phyloP scores from a whole-genome alignment of 2,888 invertebrate species.

The Trichogramma evanescens region DNA sequence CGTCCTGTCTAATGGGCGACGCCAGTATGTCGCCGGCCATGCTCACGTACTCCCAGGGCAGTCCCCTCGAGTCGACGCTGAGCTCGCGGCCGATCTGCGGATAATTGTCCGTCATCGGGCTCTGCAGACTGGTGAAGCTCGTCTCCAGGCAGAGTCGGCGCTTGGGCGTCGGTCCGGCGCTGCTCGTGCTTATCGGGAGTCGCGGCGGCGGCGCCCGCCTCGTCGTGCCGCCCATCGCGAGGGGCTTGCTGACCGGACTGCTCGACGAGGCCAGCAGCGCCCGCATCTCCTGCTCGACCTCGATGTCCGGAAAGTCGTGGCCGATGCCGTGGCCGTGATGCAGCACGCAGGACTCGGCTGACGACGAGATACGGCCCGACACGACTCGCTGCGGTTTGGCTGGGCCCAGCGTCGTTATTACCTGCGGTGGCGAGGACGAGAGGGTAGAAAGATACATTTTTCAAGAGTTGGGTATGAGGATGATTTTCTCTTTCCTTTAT shows the following conservation, averaged over 20 bases:
- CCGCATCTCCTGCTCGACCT: constrained; percentile 41
- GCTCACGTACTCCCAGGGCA: constrained; percentile 51
- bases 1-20: constrained; percentile 14
- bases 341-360: constrained; percentile 35
- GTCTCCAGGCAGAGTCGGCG: constrained; percentile 65
- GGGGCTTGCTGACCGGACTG: constrained; percentile 51
- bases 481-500: too few relatives aligned
- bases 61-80: constrained; percentile 42
- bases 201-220: not conserved
- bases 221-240: constrained; percentile 19
- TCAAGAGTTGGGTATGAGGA: too few relatives aligned
- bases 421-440: constrained; percentile 46
- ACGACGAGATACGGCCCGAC: constrained; percentile 37
- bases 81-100: constrained; percentile 41
- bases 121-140: constrained; percentile 65
- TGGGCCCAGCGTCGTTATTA: constrained; percentile 72
- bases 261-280: constrained; percentile 51
- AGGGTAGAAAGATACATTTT: too few relatives aligned
- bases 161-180: constrained; percentile 40
- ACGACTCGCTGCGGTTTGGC: constrained; percentile 65
- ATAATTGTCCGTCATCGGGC: constrained; percentile 44
- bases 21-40: constrained; percentile 39
- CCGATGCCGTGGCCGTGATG: constrained; percentile 34
- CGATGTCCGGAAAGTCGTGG: constrained; percentile 32
- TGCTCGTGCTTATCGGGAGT: constrained; percentile 2